Evolutionary conservation across 2,888 invertebrate genomes (phyloP).

Genomic region (Halictus quadricinctus): DNA sequence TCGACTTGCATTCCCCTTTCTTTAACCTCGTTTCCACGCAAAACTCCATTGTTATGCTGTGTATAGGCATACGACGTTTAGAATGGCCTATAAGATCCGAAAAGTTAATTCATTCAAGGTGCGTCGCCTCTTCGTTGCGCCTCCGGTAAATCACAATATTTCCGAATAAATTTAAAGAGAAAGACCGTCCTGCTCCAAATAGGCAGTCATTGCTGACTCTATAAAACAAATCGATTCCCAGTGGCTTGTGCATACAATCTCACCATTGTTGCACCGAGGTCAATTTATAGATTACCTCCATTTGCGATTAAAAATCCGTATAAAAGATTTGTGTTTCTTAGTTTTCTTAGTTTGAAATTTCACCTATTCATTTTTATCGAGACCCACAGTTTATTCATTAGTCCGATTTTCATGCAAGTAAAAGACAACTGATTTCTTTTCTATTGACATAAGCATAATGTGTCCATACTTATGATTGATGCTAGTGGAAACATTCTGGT

Average conservation of each 20-base stretch:
- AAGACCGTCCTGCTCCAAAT: slow-evolving; percentile 16
- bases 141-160: slow-evolving; percentile 54
- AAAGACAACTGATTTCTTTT: too few species aligned
- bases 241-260: not conserved
- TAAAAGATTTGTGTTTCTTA: too few species aligned
- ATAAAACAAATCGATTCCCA: not conserved
- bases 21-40: slow-evolving; percentile 69
- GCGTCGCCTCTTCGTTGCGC: slow-evolving; percentile 22
- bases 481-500: too few species aligned
- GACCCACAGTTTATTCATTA: too few species aligned
- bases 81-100: slow-evolving; percentile 44
- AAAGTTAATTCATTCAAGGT: slow-evolving; percentile 62
- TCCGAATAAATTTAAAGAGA: slow-evolving; percentile 31
- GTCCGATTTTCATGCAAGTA: too few species aligned
- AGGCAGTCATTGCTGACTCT: not conserved
- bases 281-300: too few species aligned
- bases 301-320: too few species aligned
- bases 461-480: too few species aligned
- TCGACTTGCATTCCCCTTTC: slow-evolving; percentile 64
- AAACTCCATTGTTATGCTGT: slow-evolving; percentile 67
- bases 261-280: too few species aligned
- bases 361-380: too few species aligned
- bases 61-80: slow-evolving; percentile 42
- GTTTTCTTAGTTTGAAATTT: too few species aligned
- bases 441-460: too few species aligned